Conservation (phyloP, 2,888 invertebrate genomes). For the Drosophila nr. fundita region DNA sequence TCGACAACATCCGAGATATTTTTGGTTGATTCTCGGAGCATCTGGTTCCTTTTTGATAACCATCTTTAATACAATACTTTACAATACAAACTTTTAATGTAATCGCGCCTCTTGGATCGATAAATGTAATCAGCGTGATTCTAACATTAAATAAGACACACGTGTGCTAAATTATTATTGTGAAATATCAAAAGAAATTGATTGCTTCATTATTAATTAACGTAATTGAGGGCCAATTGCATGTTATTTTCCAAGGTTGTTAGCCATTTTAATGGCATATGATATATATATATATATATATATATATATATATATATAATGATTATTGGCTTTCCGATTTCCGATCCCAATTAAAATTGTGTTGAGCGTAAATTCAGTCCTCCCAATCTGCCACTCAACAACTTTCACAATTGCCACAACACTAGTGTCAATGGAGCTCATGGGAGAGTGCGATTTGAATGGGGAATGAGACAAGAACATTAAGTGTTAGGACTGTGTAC, state of each 20-base stretch:
- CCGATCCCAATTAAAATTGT: background rate
- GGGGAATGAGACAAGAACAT: background rate
- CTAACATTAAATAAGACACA: background rate
- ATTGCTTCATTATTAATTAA: background rate
- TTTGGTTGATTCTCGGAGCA: background rate
- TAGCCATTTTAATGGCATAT: background rate
- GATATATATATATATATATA: background rate
- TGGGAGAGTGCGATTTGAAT: constrained; percentile 12
- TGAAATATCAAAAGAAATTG: background rate
- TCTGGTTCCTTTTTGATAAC: background rate
- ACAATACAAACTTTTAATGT: background rate
- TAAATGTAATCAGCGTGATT: background rate
- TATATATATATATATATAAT: background rate
- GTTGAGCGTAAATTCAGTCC: background rate
- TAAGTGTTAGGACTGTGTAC: background rate
- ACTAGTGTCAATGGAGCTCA: constrained; percentile 65
- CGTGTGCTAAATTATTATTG: background rate
- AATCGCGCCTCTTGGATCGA: background rate
- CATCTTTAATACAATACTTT: background rate
- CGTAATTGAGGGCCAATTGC: background rate
- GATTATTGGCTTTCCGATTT: background rate
- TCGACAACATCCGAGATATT: background rate
- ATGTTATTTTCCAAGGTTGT: background rate
- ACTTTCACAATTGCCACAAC: constrained; percentile 53
- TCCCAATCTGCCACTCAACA: background rate